phyloP scores from a whole-genome alignment of 1,140 invertebrate species.

The Philotrypesis tridentata region DNA sequence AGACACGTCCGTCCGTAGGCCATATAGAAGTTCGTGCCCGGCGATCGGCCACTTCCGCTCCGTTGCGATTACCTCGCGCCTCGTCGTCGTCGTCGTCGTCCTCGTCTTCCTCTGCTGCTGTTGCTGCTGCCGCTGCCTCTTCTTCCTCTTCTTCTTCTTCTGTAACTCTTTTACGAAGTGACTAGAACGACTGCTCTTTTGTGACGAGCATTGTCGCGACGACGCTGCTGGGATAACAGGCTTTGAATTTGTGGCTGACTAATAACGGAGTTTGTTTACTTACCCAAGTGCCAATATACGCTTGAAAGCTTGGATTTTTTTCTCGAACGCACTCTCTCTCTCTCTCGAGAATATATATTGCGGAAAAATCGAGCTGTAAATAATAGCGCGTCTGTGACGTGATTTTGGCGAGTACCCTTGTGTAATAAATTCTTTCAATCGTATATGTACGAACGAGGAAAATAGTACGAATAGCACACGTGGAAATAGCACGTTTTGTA shows the following conservation, averaged over 20 bases:
- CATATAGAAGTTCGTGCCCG: slow-evolving; percentile 60
- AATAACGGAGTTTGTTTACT: background rate
- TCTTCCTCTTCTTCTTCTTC: background rate
- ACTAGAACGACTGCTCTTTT: background rate
- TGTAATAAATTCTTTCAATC: too few species aligned
- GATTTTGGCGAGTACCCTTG: too few species aligned
- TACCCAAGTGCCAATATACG: too few species aligned
- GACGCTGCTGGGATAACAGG: background rate
- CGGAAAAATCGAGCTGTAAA: too few species aligned
- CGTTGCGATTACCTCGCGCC: slow-evolving; percentile 32
- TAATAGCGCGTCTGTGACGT: background rate
- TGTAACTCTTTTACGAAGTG: background rate
- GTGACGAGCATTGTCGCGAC: background rate
- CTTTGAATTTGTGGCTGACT: background rate
- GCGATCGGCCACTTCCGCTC: slow-evolving; percentile 54
- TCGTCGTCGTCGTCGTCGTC: too few species aligned
- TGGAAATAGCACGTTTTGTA: too few species aligned
- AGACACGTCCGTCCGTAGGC: slow-evolving; percentile 59
- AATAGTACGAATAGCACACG: too few species aligned
- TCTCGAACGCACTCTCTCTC: too few species aligned
- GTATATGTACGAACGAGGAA: too few species aligned
- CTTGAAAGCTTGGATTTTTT: too few species aligned
- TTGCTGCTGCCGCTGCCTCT: background rate
- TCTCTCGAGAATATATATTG: too few species aligned
- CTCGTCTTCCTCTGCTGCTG: slow-evolving; percentile 22